Base-by-base conservation (phyloP, 2,113 vertebrate genomes). In the Scalopus aquaticus region DNA sequence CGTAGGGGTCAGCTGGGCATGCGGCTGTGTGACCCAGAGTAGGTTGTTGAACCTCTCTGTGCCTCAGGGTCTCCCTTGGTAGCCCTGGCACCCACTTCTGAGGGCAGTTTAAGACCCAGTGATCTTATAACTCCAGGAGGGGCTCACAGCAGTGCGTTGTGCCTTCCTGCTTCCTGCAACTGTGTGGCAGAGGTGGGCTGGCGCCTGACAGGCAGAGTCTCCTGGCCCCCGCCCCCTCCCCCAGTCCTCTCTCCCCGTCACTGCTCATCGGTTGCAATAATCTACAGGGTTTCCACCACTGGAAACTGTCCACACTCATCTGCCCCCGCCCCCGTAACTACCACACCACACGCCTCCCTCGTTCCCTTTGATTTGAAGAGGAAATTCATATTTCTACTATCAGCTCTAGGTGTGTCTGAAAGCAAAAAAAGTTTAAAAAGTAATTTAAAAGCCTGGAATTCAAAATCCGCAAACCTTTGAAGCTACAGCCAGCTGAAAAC, bases 301-400 rank as follows among this genome's bases (percentile, higher is more conserved):
- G 67, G 73, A 92, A 67, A 79, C 44, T 2, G 22, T 42, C 60
- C 79, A 9, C 3, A 1, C 72, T 8, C 0, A 20, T 51, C 37
- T 80, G 79, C 82, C 69, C 39, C 30, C 15, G 26, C 11, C 30
- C 15, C 30, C 11, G 42, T 24, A 19, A 58, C 56, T 7, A 17
- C 58, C 88, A 88, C 11, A 15, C 22, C 28, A 17, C 42, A 16
- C 17, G 37, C 11, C 79, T 67, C 72, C 39, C 62, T 22, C 3
- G 26, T 32, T 65, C 90, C 60, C 51, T 89, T 62, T 85, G 16
- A 90, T 78, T 32, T 56, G 73, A 90, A 94, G 77, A 81, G 74
- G 76, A 91, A 95, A 91, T 86, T 88, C 93, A 93, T 94, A 60
- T 80, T 97, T 93, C 74, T 85, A 88, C 35, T 95, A 94, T 88